phyloP scores from a whole-genome alignment of 2,113 vertebrate species.

The Plotosus lineatus region DNA sequence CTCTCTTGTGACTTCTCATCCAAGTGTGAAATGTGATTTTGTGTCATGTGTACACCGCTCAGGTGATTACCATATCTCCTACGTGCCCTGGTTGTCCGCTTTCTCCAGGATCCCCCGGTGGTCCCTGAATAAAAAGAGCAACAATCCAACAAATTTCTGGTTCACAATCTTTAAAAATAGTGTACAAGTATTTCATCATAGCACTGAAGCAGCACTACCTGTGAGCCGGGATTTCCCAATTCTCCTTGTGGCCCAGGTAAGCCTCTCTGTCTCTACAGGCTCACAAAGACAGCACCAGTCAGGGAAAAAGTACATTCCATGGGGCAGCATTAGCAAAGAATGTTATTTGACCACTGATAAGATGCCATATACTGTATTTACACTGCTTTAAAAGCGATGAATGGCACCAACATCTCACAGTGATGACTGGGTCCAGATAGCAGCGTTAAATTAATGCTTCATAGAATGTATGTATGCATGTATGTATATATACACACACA shows the following conservation, averaged over 20 bases:
- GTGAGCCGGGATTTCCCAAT: conserved; percentile 76
- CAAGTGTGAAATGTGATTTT: neutral
- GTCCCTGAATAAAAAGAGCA: conserved; percentile 69
- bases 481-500: no score
- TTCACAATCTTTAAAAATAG: neutral
- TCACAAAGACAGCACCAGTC: conserved; percentile 61
- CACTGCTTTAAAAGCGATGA: neutral
- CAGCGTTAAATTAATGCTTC: neutral
- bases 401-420: neutral
- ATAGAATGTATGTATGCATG: neutral
- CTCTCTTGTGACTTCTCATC: neutral
- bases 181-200: neutral
- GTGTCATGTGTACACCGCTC: neutral
- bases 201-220: conserved; percentile 61
- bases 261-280: conserved; percentile 77
- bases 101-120: conserved; percentile 73
- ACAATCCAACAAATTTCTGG: neutral
- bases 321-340: neutral
- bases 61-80: conserved; percentile 75
- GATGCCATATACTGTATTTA: neutral
- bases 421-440: neutral
- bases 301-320: conserved; percentile 35
- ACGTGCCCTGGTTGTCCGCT: conserved; percentile 72
- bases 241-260: conserved; percentile 76
- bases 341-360: neutral